Evolutionary conservation across 2,888 invertebrate species (phyloP), one percentile per base, ranked within the genome.

Genomic region (Chrysina gloriosa): DNA sequence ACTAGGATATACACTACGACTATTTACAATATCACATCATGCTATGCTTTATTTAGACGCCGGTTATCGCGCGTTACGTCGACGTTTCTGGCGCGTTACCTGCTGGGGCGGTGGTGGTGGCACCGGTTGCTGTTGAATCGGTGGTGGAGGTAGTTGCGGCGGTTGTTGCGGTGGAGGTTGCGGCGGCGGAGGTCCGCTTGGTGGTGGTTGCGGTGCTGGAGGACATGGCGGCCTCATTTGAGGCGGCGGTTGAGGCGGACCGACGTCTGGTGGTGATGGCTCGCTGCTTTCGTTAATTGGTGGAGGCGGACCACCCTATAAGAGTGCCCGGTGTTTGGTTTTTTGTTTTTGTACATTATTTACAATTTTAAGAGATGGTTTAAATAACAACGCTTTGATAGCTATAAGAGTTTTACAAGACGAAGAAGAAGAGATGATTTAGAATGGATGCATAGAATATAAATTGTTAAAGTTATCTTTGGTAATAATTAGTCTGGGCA

Each of bases 251-350:
- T 39, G 70, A 25, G 74, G 72, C 45, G 75, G 74, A 34, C 64
- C 70, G 29, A 70, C 72, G 61, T 77, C 77, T 14, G 73, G 72
- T 6, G 75, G 71, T 9, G 74, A 78, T 42, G 77, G 77, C 61
- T 72, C 73, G 42, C 69, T 65, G 61, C 67, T 70, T 69, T 75
- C 73, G 47, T 67, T 74, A 23, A 71, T 58, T 70, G 73, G 73
- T 68, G 73, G 84, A 69, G 73, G 72, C 63, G 73, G 84, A 84
- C 67, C 84, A 84, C 36, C 85, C 85, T 73, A 72, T 63, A 71
- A 69, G 29, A 25, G 52, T 39, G 58, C 29, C 47, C 48, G 36
- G 27, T 50, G 21, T 48, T 34, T 23, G 23, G 34, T 50, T 7
- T 31, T 39, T 25, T 42, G 19, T 31, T 56, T 56, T 31, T 31